These are phyloP conservation scores for Lateolabrax maculatus DNA, from an alignment of 2,797 vertebrate genomes.

Conservation along the genomic window DNA sequence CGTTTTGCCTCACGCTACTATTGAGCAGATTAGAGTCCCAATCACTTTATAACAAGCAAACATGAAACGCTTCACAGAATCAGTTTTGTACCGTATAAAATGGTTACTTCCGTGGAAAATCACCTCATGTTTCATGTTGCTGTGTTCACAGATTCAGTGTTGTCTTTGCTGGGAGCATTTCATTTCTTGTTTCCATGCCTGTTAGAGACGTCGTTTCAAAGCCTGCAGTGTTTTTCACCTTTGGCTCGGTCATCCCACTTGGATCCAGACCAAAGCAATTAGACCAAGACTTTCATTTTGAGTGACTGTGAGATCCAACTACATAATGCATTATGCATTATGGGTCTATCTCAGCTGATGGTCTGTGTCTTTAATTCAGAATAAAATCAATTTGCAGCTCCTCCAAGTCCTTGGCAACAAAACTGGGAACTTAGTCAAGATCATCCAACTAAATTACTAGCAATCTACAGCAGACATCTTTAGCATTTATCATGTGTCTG, in stretches of 20 bases:
- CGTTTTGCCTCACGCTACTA: neutral
- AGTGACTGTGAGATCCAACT: conserved; percentile 7
- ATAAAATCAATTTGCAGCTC: neutral
- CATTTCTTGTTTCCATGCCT: neutral
- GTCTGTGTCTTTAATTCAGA: neutral
- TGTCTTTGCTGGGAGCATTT: neutral
- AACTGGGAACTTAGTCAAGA: neutral
- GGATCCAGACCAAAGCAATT: conserved; percentile 37
- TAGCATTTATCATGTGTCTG: neutral
- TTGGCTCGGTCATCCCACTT: neutral
- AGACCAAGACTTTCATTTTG: conserved; percentile 5
- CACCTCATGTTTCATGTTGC: neutral
- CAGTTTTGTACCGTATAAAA: neutral
- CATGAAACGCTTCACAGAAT: neutral
- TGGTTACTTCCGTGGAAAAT: neutral
- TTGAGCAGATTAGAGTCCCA: too few relatives aligned
- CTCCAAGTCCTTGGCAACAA: neutral
- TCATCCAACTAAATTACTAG: neutral
- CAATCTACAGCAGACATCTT: neutral
- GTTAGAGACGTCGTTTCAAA: conserved; percentile 1
- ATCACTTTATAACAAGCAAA: neutral
- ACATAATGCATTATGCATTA: neutral
- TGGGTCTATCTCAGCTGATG: neutral
- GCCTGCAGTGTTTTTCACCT: conserved; percentile 26
- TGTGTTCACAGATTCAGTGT: neutral